These are phyloP conservation scores for Urophycis tenuis DNA, from an alignment of 2,797 vertebrate species.

Conservation along the genomic window DNA sequence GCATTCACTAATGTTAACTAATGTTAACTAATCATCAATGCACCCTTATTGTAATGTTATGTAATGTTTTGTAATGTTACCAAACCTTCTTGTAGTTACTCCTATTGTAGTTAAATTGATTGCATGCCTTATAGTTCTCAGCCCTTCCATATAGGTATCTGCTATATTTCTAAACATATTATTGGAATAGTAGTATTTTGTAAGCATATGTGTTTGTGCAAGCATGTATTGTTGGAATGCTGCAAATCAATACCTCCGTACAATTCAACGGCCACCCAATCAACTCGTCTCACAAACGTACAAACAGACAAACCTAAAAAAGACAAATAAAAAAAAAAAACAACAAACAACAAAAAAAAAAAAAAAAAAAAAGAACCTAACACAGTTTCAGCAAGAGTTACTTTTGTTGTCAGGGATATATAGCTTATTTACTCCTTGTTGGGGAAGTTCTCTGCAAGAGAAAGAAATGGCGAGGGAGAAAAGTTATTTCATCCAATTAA, in stretches of 20 bases:
- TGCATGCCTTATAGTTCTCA: not conserved
- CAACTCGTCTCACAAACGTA: not conserved
- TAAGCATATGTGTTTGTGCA: too few relatives aligned
- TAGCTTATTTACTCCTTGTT: not conserved
- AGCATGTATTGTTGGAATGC: too few relatives aligned
- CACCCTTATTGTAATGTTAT: too few relatives aligned
- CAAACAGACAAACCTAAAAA: not conserved
- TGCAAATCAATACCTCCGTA: not conserved
- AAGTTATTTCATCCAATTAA: constrained; percentile 12
- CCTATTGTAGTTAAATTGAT: not conserved
- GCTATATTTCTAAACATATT: not conserved
- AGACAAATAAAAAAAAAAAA: not conserved
- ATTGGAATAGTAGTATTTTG: too few relatives aligned
- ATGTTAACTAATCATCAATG: too few relatives aligned
- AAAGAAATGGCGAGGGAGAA: not conserved
- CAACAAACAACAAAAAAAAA: not conserved
- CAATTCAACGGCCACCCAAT: not conserved
- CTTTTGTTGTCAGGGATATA: not conserved
- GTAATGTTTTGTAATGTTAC: too few relatives aligned
- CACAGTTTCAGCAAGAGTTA: not conserved
- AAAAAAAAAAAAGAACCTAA: not conserved
- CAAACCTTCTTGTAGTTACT: not conserved
- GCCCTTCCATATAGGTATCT: not conserved
- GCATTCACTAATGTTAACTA: too few relatives aligned
- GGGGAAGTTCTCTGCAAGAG: not conserved